Percentiles rank a stretch among this genome's conserved stretches.
Evolutionary conservation across 2,113 vertebrate species (phyloP).

Genomic region (Callocephalon fimbriatum): DNA sequence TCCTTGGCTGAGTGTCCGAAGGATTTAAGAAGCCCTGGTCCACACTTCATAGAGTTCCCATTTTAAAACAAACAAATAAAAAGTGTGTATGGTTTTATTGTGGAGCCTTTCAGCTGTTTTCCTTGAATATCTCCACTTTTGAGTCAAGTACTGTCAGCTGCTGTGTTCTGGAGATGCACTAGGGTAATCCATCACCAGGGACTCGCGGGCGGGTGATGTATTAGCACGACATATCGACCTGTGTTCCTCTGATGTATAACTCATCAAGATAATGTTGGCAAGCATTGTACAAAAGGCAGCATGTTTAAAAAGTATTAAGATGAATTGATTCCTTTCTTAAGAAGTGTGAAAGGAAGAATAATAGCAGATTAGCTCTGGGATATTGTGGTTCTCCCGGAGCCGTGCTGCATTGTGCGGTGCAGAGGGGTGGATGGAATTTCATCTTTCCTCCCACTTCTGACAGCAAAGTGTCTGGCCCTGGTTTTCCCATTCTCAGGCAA

Average conservation of each 20-base stretch:
- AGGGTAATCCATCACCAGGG: not conserved
- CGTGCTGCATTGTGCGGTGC: not conserved
- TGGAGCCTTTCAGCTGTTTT: constrained; percentile 24
- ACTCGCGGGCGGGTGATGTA: constrained; percentile 5
- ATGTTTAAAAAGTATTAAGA: constrained; percentile 49
- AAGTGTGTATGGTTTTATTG: not conserved
- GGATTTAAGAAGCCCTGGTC: constrained; percentile 5
- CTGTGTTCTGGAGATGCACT: not conserved
- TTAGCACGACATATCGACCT: not conserved
- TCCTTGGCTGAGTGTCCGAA: constrained; percentile 7
- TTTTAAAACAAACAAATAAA: constrained; percentile 59
- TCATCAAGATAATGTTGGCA: constrained; percentile 68
- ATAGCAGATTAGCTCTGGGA: constrained; percentile 24
- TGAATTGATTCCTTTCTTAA: constrained; percentile 58
- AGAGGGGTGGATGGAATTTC: constrained; percentile 6
- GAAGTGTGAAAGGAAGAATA: constrained; percentile 59
- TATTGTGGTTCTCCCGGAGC: not conserved
- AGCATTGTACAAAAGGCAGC: constrained; percentile 44
- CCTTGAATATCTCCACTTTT: not conserved
- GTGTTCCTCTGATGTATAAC: constrained; percentile 59
- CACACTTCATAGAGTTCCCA: not conserved
- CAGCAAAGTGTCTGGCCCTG: not conserved
- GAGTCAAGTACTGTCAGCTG: constrained; percentile 30
- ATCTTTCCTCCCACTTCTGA: constrained; percentile 18
- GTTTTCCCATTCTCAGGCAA: not conserved